Conservation (phyloP, 2,888 invertebrate genomes). For the Parascotia fuliginaria region DNA sequence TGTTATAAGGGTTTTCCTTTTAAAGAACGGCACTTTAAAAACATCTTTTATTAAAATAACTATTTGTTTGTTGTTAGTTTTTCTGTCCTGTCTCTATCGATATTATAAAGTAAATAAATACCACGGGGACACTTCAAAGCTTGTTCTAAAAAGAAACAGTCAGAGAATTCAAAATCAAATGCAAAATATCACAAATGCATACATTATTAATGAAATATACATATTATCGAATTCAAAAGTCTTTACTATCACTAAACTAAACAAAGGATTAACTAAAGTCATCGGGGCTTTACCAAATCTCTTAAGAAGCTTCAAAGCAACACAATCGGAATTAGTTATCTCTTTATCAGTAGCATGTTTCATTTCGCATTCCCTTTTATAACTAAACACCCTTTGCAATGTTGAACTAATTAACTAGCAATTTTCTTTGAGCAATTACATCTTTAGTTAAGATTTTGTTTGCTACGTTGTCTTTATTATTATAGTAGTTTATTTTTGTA, state of each 20-base stretch:
- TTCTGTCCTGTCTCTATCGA: too few relatives aligned
- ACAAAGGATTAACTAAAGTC: constrained; percentile 3
- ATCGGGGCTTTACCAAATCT: constrained; percentile 8
- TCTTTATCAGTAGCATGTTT: constrained; percentile 19
- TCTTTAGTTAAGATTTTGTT: constrained; percentile 8
- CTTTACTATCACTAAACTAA: not conserved
- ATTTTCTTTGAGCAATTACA: constrained; percentile 20
- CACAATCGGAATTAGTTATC: constrained; percentile 48
- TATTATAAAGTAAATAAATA: too few relatives aligned
- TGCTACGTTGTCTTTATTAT: constrained; percentile 4
- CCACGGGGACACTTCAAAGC: too few relatives aligned
- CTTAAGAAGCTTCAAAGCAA: constrained; percentile 16
- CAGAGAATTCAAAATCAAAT: too few relatives aligned
- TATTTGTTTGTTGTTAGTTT: too few relatives aligned
- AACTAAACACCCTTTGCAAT: constrained; percentile 11
- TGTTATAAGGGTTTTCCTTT: too few relatives aligned
- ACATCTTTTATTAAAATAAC: too few relatives aligned
- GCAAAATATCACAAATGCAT: too few relatives aligned
- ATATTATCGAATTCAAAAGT: too few relatives aligned
- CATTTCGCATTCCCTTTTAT: constrained; percentile 33
- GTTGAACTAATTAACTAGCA: constrained; percentile 24
- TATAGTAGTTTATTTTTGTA: not conserved
- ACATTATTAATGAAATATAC: too few relatives aligned
- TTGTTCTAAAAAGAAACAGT: too few relatives aligned
- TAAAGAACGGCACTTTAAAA: too few relatives aligned